Conservation (phyloP, 1,140 invertebrate genomes). For the Heliconius congener region DNA sequence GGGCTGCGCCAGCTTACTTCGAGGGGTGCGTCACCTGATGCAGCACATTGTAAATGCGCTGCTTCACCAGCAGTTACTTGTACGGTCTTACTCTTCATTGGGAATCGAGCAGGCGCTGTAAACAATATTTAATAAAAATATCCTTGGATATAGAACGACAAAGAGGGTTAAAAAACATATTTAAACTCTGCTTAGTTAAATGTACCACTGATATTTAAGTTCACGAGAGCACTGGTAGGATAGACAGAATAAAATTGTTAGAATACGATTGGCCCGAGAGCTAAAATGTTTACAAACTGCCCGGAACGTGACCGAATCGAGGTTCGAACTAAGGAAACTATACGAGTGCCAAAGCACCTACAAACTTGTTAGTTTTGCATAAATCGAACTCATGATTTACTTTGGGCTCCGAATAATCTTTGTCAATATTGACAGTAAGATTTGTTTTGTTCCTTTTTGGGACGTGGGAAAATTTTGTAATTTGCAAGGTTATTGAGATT, state of each 20-base stretch:
- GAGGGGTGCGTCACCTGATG: slow-evolving; percentile 93
- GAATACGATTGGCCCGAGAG: slow-evolving; percentile 31
- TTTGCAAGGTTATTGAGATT: background rate
- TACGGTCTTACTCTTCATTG: slow-evolving; percentile 89
- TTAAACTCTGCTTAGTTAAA: background rate
- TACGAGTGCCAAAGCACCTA: slow-evolving; percentile 43
- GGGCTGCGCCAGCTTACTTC: slow-evolving; percentile 91
- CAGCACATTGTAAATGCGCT: slow-evolving; percentile 92
- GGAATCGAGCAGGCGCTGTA: slow-evolving; percentile 91
- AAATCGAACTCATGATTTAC: slow-evolving; percentile 44
- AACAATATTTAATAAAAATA: background rate
- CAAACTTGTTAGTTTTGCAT: slow-evolving; percentile 49
- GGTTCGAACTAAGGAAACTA: slow-evolving; percentile 37
- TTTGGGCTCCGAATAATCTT: slow-evolving; percentile 37
- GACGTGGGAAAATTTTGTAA: background rate
- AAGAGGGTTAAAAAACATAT: background rate
- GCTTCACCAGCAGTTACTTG: slow-evolving; percentile 88
- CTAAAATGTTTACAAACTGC: slow-evolving; percentile 60
- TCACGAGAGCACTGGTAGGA: background rate
- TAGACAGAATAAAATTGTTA: slow-evolving; percentile 32
- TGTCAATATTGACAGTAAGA: slow-evolving; percentile 39
- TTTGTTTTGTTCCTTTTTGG: slow-evolving; percentile 38
- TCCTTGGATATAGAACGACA: background rate
- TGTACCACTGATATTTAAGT: background rate
- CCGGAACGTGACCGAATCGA: slow-evolving; percentile 54